Evolutionary conservation across 2,888 invertebrate species (phyloP).

Genomic region (Morpho helenor): DNA sequence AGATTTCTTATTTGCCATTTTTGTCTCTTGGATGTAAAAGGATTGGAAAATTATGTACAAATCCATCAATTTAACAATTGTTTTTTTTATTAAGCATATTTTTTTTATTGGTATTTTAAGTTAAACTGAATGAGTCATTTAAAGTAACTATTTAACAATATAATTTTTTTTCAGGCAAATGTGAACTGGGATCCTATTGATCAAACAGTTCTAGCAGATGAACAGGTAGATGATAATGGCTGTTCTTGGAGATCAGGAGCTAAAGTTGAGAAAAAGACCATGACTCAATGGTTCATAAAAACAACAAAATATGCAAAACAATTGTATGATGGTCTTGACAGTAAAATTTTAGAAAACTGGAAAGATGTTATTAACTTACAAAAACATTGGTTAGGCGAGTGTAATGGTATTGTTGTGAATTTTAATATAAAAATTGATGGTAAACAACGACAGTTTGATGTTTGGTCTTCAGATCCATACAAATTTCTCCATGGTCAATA

Average conservation of each 20-base stretch:
- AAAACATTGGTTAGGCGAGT: constrained; percentile 94
- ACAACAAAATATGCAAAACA: constrained; percentile 90
- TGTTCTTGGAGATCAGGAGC: constrained; percentile 98
- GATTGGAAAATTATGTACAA: no score
- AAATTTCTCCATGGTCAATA: constrained; percentile 85
- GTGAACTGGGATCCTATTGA: constrained; percentile 99
- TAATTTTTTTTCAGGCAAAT: constrained; percentile 77
- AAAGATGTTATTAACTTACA: constrained; percentile 91
- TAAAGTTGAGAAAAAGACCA: constrained; percentile 90
- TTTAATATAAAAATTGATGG: constrained; percentile 71
- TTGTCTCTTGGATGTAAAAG: no score
- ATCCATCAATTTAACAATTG: no score
- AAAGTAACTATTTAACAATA: no score
- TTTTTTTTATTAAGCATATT: background rate
- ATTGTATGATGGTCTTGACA: constrained; percentile 84
- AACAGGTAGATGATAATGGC: constrained; percentile 96
- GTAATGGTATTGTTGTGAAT: constrained; percentile 86
- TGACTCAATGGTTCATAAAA: constrained; percentile 97
- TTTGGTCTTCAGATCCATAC: constrained; percentile 89
- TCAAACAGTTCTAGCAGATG: constrained; percentile 97
- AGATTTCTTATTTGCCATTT: no score
- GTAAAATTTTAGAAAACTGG: constrained; percentile 87
- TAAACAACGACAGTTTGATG: constrained; percentile 55
- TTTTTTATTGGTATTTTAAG: background rate
- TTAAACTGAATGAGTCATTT: constrained; percentile 25